phyloP scores from a whole-genome alignment of 1,140 invertebrate genomes.

The Platyscapa corneri region DNA sequence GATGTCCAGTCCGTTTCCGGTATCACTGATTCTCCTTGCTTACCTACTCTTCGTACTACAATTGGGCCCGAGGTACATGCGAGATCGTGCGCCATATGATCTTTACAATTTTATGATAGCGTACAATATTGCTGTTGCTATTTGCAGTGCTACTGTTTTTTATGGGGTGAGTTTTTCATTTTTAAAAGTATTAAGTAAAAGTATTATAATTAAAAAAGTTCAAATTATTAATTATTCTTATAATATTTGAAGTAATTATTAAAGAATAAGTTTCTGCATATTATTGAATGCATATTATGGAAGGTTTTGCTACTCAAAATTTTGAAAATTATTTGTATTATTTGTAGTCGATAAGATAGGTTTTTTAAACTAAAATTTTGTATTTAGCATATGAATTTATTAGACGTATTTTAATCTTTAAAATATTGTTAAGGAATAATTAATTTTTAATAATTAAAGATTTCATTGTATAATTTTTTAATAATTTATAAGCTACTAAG shows the following conservation, averaged over 20 bases:
- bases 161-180: constrained; percentile 68
- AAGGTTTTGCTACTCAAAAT: too few relatives aligned
- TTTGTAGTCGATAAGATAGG: too few relatives aligned
- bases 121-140: constrained; percentile 76
- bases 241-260: neutral
- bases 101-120: constrained; percentile 76
- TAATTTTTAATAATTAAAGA: neutral
- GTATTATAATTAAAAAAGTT: neutral
- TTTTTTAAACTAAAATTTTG: too few relatives aligned
- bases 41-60: constrained; percentile 78
- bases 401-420: neutral
- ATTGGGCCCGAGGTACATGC: constrained; percentile 79
- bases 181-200: neutral
- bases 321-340: too few relatives aligned
- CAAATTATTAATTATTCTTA: neutral
- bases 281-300: too few relatives aligned
- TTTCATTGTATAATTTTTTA: neutral
- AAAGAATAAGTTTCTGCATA: too few relatives aligned
- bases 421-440: neutral
- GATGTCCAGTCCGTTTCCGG: constrained; percentile 78
- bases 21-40: constrained; percentile 73
- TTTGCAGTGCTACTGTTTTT: constrained; percentile 73
- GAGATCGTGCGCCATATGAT: constrained; percentile 75
- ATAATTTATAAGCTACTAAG: neutral
- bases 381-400: too few relatives aligned